Base-by-base conservation (phyloP, 2,113 vertebrate species). In the Amblyornis subalaris region DNA sequence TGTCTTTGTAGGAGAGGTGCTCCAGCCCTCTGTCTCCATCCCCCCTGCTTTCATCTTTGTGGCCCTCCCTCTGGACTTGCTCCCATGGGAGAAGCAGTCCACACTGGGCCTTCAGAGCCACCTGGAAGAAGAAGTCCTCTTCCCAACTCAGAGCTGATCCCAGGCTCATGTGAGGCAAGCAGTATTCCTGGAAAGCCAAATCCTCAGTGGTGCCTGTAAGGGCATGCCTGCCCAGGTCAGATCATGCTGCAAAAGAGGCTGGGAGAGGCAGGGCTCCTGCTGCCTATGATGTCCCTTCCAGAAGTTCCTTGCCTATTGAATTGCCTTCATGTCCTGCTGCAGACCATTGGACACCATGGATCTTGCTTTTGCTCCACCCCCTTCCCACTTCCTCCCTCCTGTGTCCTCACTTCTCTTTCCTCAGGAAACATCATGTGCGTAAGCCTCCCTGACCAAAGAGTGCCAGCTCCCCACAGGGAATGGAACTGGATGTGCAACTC, bases 391-490 rank as follows among this genome's bases (percentile, higher is more conserved):
- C 17, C n/a, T 58, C 69, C 25, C 29, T 42, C 29, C 15, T 31
- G 10, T 38, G 21, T n/a, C 21, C 42, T 55, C 29, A 6, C 42
- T 77, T 77, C n/a, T 61, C 6, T 40, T 40, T 57, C n/a, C 44
- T 61, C 25, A 36, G 36, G 21, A 62, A 73, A 33, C 11, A 51
- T 25, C 35, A n/a, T 16, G 29, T 23, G 19, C 66, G 48, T 22
- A 4, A 51, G 6, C 18, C 9, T 3, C 51, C 44, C 35, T 3
- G 8, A n/a, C 5, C 10, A 2, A 70, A 20, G 3, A 33, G 33
- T 45, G 76, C 10, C 47, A 38, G 20, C 40, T 76, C 14, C 35
- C 28, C 53, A 29, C 20, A 23, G 10, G 17, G 23, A 35, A 12
- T 8, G 55, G 10, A 47, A 2, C 2, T 47, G 65, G 5, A 10